Evolutionary conservation across 2,797 vertebrate genomes (phyloP).

Genomic region (Ctenosaura bakeri): DNA sequence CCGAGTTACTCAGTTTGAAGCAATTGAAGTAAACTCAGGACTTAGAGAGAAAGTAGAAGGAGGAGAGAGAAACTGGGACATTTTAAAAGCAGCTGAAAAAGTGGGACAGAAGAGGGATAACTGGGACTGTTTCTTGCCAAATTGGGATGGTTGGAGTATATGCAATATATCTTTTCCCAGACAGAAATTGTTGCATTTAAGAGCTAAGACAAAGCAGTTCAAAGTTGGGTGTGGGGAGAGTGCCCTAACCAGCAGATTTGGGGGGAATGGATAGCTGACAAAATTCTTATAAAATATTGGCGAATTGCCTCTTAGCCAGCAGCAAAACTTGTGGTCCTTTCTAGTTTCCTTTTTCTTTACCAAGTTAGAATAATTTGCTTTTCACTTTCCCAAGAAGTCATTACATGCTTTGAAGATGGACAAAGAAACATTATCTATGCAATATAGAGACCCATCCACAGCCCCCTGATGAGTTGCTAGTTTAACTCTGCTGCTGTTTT

Average conservation of each 20-base stretch:
- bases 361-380: neutral
- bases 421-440: neutral
- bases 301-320: neutral
- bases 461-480: neutral
- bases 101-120: too few species aligned
- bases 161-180: neutral
- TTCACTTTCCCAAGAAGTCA: conserved; percentile 4
- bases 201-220: neutral
- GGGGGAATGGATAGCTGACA: neutral
- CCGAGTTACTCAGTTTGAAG: too few species aligned
- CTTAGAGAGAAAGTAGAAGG: too few species aligned
- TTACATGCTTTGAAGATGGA: neutral
- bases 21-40: too few species aligned
- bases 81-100: too few species aligned
- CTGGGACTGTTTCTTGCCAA: too few species aligned
- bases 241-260: neutral
- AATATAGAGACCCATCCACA: neutral
- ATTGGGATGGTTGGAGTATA: too few species aligned
- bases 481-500: neutral
- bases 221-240: too few species aligned
- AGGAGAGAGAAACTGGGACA: too few species aligned
- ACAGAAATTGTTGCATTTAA: neutral
- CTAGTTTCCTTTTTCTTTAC: neutral
- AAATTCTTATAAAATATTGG: neutral
- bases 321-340: neutral